Evolutionary conservation across 2,113 vertebrate genomes (phyloP).

Genomic region (Neotragus moschatus): DNA sequence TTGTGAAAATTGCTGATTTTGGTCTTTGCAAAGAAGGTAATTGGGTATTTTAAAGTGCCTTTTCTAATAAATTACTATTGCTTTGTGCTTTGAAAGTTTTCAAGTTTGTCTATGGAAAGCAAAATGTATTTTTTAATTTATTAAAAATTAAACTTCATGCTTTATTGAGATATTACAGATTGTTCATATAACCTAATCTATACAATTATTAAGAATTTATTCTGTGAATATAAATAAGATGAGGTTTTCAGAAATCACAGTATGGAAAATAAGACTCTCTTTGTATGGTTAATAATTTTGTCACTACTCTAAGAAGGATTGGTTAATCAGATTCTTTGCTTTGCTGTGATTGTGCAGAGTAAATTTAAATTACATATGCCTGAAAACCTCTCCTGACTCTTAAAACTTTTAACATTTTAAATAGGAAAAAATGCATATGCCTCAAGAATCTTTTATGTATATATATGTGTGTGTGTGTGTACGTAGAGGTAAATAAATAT

Average conservation of each 20-base stretch:
- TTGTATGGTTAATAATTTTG: neutral
- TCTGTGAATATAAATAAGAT: neutral
- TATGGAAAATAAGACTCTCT: neutral
- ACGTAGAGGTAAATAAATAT: neutral
- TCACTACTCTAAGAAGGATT: neutral
- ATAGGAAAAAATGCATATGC: neutral
- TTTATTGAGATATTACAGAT: constrained; percentile 5
- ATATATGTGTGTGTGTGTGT: neutral
- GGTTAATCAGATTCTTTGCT: neutral
- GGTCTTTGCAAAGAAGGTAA: constrained; percentile 99
- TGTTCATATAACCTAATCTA: neutral
- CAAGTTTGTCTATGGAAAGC: neutral
- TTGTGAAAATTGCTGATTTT: constrained; percentile 99
- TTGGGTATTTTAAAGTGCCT: neutral
- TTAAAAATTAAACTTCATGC: constrained; percentile 2
- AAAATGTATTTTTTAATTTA: constrained; percentile 20
- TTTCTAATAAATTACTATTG: constrained; percentile 18
- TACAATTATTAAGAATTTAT: constrained; percentile 33
- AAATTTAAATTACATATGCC: neutral
- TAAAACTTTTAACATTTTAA: constrained; percentile 20
- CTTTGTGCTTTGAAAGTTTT: constrained; percentile 49
- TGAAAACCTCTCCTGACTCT: neutral
- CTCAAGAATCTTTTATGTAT: neutral
- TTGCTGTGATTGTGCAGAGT: neutral
- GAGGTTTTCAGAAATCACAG: neutral